These are phyloP conservation scores for Xiphorhynchus elegans DNA, from an alignment of 2,113 vertebrate species.

Conservation along the genomic window DNA sequence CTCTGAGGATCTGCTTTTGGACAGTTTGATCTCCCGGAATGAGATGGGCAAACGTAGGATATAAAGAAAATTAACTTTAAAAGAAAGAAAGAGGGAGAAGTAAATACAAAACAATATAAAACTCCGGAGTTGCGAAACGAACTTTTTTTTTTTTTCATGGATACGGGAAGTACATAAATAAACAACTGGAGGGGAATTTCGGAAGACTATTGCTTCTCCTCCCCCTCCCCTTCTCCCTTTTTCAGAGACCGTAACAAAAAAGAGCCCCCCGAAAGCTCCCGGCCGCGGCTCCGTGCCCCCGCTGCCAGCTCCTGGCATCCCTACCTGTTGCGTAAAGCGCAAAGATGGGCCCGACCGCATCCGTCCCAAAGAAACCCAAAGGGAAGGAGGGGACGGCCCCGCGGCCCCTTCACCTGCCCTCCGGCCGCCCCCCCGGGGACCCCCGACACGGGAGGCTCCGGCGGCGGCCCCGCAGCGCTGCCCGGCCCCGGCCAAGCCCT, in stretches of 20 bases:
- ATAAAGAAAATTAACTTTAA: neutral
- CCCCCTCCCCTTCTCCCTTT: neutral
- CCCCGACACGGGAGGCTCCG: neutral
- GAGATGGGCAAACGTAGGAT: neutral
- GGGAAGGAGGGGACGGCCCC: neutral
- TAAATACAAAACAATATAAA: neutral
- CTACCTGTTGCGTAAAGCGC: conserved; percentile 71
- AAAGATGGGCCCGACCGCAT: conserved; percentile 15
- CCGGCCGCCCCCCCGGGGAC: neutral
- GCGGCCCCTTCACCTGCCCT: neutral
- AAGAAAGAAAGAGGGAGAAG: neutral
- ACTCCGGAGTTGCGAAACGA: conserved; percentile 46
- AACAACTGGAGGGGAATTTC: conserved; percentile 1
- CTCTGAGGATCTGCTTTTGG: conserved; percentile 52
- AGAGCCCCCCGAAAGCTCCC: neutral
- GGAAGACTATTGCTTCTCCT: neutral
- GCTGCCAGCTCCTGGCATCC: conserved; percentile 35
- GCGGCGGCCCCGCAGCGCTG: neutral
- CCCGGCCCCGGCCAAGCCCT: neutral
- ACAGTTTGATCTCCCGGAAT: conserved; percentile 26
- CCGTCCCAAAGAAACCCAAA: neutral
- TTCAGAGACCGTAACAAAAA: neutral
- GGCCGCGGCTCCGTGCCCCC: neutral
- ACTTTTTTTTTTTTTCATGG: neutral
- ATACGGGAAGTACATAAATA: conserved; percentile 11